Evolutionary conservation across 2,113 vertebrate genomes (phyloP).

Genomic region (Lepisosteus osseus): DNA sequence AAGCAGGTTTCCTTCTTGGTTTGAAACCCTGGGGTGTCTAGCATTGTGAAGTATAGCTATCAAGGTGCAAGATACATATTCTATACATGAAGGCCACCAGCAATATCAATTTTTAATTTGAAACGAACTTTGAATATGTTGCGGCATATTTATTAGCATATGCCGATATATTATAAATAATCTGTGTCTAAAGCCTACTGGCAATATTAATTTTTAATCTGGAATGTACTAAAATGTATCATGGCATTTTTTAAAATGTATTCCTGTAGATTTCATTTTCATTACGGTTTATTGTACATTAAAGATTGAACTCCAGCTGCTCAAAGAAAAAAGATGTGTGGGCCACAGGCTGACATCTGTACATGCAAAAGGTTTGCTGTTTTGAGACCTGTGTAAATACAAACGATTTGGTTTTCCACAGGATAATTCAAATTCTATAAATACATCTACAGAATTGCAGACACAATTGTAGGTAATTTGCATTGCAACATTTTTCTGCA

Average conservation of each 20-base stretch:
- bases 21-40: slow-evolving; percentile 26
- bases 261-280: slow-evolving; percentile 45
- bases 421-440: no score
- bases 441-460: no score
- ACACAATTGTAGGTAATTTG: no score
- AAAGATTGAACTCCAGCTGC: slow-evolving; percentile 37
- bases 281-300: slow-evolving; percentile 51
- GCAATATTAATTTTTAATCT: slow-evolving; percentile 54
- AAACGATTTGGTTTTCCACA: no score
- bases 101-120: slow-evolving; percentile 59
- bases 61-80: slow-evolving; percentile 38
- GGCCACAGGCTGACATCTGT: no score
- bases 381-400: no score
- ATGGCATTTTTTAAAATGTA: slow-evolving; percentile 46
- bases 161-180: slow-evolving; percentile 57
- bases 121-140: slow-evolving; percentile 47
- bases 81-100: slow-evolving; percentile 47
- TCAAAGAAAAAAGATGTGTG: slow-evolving; percentile 7
- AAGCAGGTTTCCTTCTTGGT: slow-evolving; percentile 13
- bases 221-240: slow-evolving; percentile 46
- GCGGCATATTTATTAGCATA: slow-evolving; percentile 58
- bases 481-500: no score
- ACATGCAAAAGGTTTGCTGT: no score
- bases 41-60: slow-evolving; percentile 33
- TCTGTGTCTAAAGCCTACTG: slow-evolving; percentile 43